Conservation (phyloP, 2,113 vertebrate genomes). For the Stigmatopora nigra region DNA sequence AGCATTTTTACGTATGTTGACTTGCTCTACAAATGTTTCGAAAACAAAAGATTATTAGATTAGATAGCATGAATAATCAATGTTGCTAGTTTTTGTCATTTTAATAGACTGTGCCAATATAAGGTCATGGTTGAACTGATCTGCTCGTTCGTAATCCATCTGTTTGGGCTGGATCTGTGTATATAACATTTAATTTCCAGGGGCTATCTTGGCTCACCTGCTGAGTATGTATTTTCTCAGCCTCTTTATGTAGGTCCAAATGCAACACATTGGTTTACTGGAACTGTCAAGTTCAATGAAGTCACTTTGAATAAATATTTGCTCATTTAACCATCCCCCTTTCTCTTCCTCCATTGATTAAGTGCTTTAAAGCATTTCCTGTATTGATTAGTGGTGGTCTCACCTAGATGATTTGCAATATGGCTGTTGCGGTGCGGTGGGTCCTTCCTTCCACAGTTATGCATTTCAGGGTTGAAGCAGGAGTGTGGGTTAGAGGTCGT, state of each 20-base stretch:
- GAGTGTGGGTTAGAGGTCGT: slow-evolving; percentile 49
- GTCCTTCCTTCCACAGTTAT: slow-evolving; percentile 41
- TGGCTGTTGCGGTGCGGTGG: slow-evolving; percentile 46
- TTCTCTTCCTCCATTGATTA: slow-evolving; percentile 4
- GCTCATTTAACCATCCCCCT: slow-evolving; percentile 1
- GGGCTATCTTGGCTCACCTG: slow-evolving; percentile 9
- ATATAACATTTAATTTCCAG: slow-evolving; percentile 29
- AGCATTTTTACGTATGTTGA: slow-evolving; percentile 28
- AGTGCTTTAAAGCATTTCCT: background rate
- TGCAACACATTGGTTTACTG: background rate
- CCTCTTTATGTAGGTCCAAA: slow-evolving; percentile 5
- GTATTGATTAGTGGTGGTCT: slow-evolving; percentile 32
- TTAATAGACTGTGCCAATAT: slow-evolving; percentile 30
- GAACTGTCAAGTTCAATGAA: slow-evolving; percentile 1
- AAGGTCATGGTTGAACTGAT: slow-evolving; percentile 19
- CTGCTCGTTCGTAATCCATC: slow-evolving; percentile 2
- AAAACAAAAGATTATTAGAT: slow-evolving; percentile 3
- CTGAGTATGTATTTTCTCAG: slow-evolving; percentile 9
- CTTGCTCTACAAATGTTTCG: slow-evolving; percentile 36
- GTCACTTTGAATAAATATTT: slow-evolving; percentile 1
- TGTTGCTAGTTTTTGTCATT: slow-evolving; percentile 30
- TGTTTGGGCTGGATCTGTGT: slow-evolving; percentile 42
- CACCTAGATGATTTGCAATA: slow-evolving; percentile 42
- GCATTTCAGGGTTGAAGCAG: slow-evolving; percentile 33
- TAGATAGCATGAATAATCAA: slow-evolving; percentile 31